Evolutionary conservation across 2,113 vertebrate species (phyloP).

Genomic region (Terrapene triunguis): DNA sequence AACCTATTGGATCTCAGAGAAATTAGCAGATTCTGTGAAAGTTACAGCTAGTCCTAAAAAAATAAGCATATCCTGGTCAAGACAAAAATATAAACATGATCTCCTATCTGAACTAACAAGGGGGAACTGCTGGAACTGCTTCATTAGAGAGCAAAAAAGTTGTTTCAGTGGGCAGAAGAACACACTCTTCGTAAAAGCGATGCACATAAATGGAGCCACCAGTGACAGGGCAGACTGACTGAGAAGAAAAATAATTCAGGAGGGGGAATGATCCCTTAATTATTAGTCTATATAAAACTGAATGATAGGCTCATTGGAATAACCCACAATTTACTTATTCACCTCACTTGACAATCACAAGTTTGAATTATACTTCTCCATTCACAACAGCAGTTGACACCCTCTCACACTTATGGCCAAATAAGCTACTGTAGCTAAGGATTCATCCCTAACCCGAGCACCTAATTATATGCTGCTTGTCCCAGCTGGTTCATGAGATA

Average conservation of each 20-base stretch:
- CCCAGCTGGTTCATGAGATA: background rate
- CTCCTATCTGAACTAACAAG: no score
- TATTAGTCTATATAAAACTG: background rate
- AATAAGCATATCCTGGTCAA: background rate
- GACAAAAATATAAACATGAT: no score
- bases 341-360: background rate
- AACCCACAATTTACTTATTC: background rate
- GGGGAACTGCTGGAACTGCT: background rate
- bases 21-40: background rate
- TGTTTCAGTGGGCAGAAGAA: background rate
- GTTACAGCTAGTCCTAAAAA: background rate
- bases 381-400: background rate
- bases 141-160: background rate
- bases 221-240: background rate
- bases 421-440: background rate
- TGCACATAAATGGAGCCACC: background rate
- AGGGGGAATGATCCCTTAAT: background rate
- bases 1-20: background rate
- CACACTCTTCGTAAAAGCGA: background rate
- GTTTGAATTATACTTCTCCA: background rate
- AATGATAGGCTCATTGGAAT: background rate
- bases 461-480: background rate
- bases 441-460: background rate
- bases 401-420: background rate
- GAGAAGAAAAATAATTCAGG: background rate